Conservation (phyloP, 2,888 invertebrate species). For the Erebia aethiops region DNA sequence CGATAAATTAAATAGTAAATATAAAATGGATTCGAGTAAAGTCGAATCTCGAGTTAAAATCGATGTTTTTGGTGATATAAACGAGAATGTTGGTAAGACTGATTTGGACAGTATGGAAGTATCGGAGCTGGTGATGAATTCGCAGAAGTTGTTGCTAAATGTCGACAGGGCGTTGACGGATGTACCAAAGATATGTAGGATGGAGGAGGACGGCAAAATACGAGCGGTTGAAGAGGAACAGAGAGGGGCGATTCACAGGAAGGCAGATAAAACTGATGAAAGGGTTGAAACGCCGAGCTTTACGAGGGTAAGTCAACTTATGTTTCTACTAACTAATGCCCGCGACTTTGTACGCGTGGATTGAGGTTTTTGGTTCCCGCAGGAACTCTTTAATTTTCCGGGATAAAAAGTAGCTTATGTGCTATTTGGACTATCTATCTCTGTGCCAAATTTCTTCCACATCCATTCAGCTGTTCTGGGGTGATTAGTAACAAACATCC, state of each 20-base stretch:
- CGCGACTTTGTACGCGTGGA: no score
- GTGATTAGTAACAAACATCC: no score
- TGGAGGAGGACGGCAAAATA: conserved; percentile 31
- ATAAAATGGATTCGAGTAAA: background rate
- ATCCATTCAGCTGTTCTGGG: no score
- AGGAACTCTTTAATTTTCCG: no score
- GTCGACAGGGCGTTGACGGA: conserved; percentile 67
- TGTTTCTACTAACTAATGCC: no score
- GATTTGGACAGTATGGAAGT: conserved; percentile 45
- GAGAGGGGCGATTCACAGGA: conserved; percentile 17
- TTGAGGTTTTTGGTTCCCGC: no score
- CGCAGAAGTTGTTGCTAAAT: conserved; percentile 68
- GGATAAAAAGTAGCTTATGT: no score
- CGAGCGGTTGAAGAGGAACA: conserved; percentile 15
- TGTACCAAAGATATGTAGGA: conserved; percentile 30
- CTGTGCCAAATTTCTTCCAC: no score
- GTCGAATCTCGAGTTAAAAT: conserved; percentile 1
- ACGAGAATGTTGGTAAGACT: conserved; percentile 45
- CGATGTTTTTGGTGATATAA: conserved; percentile 8
- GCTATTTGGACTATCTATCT: no score
- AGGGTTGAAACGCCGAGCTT: background rate
- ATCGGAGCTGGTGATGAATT: conserved; percentile 69
- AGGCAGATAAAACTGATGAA: conserved; percentile 5
- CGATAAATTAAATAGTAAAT: background rate
- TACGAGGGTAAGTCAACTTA: conserved; percentile 19